phyloP scores from a whole-genome alignment of 1,140 invertebrate species.

The Parapsyche elsis region DNA sequence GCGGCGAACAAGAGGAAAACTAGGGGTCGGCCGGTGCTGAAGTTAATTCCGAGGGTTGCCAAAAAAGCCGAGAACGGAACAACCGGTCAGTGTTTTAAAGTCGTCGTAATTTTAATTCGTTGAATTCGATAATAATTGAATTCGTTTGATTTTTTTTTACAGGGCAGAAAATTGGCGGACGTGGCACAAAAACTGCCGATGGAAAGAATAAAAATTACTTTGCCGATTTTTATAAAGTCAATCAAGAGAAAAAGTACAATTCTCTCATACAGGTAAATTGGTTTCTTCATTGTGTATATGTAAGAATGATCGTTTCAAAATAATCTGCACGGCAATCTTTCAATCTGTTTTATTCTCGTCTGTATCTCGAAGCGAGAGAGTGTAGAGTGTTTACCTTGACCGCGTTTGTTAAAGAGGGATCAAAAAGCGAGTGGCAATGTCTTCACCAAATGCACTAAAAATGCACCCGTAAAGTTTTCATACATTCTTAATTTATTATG shows the following conservation, averaged over 20 bases:
- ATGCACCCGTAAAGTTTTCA: no score
- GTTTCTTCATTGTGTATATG: constrained; percentile 18
- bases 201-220: constrained; percentile 44
- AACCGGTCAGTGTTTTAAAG: constrained; percentile 32
- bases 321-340: no score
- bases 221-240: constrained; percentile 43
- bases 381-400: no score
- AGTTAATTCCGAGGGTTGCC: constrained; percentile 36
- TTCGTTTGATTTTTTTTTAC: no score
- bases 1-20: constrained; percentile 36
- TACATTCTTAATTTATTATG: no score
- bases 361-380: no score
- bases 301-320: no score
- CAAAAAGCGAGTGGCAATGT: no score
- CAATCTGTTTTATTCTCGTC: no score
- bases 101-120: neutral
- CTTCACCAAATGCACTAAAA: no score
- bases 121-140: neutral
- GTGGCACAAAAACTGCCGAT: neutral
- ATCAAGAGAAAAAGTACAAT: constrained; percentile 42
- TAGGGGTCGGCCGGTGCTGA: constrained; percentile 23
- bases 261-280: constrained; percentile 47
- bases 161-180: constrained; percentile 27
- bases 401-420: no score
- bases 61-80: constrained; percentile 48